Conservation (phyloP, 1,140 invertebrate species). For the Bicyclus anynana region DNA sequence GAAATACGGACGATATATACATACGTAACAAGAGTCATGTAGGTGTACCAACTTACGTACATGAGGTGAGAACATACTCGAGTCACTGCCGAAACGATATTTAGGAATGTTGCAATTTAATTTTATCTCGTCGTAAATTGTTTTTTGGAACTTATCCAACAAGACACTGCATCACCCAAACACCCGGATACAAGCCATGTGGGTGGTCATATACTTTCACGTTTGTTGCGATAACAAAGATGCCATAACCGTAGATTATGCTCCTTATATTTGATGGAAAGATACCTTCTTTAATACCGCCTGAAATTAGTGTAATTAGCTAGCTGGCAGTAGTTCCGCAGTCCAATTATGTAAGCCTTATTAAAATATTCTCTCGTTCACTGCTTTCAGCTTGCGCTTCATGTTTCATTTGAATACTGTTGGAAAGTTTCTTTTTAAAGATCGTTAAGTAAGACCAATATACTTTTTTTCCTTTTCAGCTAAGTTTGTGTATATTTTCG, state of each 20-base stretch:
- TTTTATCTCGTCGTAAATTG: conserved; percentile 60
- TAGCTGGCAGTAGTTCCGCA: conserved; percentile 3
- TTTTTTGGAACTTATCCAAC: conserved; percentile 54
- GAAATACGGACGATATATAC: not conserved
- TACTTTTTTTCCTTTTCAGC: too few species aligned
- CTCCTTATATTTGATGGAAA: not conserved
- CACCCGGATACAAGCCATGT: conserved; percentile 45
- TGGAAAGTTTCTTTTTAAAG: too few species aligned
- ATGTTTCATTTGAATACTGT: not conserved
- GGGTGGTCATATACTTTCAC: conserved; percentile 37
- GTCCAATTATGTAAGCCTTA: conserved; percentile 3
- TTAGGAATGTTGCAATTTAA: conserved; percentile 59
- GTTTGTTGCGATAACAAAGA: conserved; percentile 5
- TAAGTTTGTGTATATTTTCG: too few species aligned
- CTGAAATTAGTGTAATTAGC: not conserved
- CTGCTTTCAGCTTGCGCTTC: not conserved
- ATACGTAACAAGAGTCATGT: not conserved
- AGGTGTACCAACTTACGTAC: conserved; percentile 15
- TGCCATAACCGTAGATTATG: conserved; percentile 2
- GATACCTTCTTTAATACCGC: not conserved
- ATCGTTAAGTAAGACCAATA: too few species aligned
- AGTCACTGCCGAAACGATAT: conserved; percentile 45
- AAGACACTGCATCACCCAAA: conserved; percentile 29
- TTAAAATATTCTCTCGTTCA: conserved; percentile 1
- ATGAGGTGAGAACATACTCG: conserved; percentile 32